Percentiles rank a stretch among this genome's conserved stretches.
Evolutionary conservation across 2,113 vertebrate species (phyloP).

Genomic region (Nerophis ophidion): DNA sequence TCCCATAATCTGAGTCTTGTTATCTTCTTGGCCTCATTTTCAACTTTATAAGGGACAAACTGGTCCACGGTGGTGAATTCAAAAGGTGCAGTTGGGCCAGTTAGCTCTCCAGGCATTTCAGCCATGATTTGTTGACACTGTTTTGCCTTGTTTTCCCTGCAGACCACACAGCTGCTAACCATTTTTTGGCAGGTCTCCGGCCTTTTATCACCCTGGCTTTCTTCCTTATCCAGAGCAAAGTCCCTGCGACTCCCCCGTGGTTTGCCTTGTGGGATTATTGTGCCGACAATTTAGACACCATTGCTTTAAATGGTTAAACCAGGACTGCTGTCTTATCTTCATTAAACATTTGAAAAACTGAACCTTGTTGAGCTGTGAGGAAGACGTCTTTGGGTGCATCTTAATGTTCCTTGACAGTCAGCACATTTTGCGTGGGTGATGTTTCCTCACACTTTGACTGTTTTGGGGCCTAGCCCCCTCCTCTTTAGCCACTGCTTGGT

Average conservation of each 20-base stretch:
- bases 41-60: background rate
- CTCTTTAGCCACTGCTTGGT: too few relatives aligned
- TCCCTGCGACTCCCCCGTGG: background rate
- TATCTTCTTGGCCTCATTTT: background rate
- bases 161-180: background rate
- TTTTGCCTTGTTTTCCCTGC: background rate
- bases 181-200: background rate
- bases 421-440: too few relatives aligned
- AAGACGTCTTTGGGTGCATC: background rate
- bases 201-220: background rate
- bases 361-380: background rate
- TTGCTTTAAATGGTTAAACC: background rate
- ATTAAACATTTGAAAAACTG: background rate
- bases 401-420: background rate
- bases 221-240: background rate
- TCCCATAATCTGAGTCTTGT: background rate
- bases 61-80: background rate
- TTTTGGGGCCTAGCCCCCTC: too few relatives aligned
- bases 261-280: background rate
- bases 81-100: background rate
- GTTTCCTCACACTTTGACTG: slow-evolving; percentile 1
- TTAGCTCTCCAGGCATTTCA: background rate
- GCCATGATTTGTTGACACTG: background rate
- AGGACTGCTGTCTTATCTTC: background rate
- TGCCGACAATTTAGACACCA: background rate